Percentiles rank a stretch among this genome's conserved stretches.
Conservation (phyloP, 2,113 vertebrate genomes). For the Chrysemys picta region DNA sequence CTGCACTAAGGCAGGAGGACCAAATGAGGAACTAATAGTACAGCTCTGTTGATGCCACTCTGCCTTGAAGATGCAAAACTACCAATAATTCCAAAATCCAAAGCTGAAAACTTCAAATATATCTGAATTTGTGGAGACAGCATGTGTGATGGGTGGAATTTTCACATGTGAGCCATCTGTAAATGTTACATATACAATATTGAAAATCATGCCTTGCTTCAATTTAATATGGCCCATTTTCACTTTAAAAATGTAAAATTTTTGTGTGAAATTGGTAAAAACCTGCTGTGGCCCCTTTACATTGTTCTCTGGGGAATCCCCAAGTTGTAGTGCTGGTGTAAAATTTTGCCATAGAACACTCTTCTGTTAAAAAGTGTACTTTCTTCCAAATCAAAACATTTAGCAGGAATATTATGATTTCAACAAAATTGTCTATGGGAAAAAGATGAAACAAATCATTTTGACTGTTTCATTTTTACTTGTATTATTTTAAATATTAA, state of each 20-base stretch:
- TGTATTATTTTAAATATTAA: background rate
- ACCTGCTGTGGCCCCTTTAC: background rate
- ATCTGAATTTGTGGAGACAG: background rate
- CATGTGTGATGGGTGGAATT: background rate
- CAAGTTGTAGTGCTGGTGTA: background rate
- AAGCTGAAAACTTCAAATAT: background rate
- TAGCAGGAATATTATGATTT: background rate
- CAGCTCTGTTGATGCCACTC: background rate
- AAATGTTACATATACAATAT: background rate
- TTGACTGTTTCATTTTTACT: background rate
- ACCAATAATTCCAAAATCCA: background rate
- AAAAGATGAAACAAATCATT: background rate
- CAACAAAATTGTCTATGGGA: background rate
- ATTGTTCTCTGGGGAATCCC: background rate
- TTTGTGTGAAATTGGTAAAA: background rate
- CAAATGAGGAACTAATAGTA: background rate
- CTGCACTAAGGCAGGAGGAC: background rate
- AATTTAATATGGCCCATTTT: background rate
- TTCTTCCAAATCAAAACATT: background rate
- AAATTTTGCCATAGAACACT: background rate
- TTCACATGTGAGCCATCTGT: background rate
- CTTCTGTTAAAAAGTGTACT: background rate
- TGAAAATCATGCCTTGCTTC: background rate
- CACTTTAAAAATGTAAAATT: background rate
- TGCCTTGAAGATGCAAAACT: background rate